A percentile compares a stretch with the other conserved stretches of the same genome.
Conservation (phyloP, 2,797 vertebrate species). For the Catamblyrhynchus diadema region DNA sequence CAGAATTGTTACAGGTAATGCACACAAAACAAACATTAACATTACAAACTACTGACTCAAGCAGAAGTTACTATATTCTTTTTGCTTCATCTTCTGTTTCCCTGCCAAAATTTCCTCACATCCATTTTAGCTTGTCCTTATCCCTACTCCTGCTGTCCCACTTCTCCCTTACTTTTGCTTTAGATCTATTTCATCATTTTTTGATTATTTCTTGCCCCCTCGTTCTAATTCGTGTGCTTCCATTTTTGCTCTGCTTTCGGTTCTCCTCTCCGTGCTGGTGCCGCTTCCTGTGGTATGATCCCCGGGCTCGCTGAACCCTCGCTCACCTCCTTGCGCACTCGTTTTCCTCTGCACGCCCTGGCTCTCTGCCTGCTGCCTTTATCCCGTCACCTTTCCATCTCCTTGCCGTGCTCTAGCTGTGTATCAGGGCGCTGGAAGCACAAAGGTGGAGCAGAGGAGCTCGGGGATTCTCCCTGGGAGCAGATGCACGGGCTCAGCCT, state of each 20-base stretch:
- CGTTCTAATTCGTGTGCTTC: background rate
- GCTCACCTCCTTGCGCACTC: background rate
- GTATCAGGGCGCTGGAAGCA: fast-evolving
- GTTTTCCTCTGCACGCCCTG: background rate
- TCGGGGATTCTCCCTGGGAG: background rate
- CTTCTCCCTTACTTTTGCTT: background rate
- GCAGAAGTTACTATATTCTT: background rate
- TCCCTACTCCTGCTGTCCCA: background rate
- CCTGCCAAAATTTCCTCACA: background rate
- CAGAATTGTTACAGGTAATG: background rate
- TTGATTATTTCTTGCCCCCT: background rate
- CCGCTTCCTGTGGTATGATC: background rate
- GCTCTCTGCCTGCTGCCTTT: background rate
- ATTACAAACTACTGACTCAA: background rate
- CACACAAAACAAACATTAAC: background rate
- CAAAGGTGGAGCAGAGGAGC: background rate
- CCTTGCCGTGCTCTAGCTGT: background rate
- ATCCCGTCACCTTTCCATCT: background rate
- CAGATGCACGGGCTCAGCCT: background rate
- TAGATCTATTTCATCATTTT: background rate
- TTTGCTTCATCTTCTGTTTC: background rate
- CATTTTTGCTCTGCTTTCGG: background rate
- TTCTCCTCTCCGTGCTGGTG: background rate
- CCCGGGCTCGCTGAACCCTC: background rate
- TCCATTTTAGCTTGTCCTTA: background rate